Percentiles rank a stretch among this genome's conserved stretches.
Conservation (phyloP, 2,888 invertebrate genomes). For the Aleiodes leptofemur region DNA sequence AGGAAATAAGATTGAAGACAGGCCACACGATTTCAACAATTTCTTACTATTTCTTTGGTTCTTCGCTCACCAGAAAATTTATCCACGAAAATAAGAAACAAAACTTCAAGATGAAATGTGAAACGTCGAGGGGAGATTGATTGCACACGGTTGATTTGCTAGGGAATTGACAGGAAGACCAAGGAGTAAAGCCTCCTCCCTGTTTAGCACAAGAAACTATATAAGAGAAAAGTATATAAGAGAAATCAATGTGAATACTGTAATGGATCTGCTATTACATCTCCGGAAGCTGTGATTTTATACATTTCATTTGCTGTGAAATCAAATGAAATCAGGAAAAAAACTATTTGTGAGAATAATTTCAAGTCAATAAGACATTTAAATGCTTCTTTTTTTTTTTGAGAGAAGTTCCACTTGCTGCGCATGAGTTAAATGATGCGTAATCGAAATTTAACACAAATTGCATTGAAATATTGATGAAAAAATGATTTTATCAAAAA, state of each 20-base stretch:
- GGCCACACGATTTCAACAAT: neutral
- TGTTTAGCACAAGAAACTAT: conserved; percentile 40
- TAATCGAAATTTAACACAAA: too few species aligned
- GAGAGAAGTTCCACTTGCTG: too few species aligned
- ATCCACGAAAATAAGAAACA: conserved; percentile 5
- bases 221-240: conserved; percentile 30
- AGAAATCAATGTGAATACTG: conserved; percentile 14
- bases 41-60: too few species aligned
- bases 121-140: conserved; percentile 58
- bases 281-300: conserved; percentile 1
- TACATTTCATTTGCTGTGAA: neutral
- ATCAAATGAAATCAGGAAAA: too few species aligned
- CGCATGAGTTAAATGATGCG: too few species aligned
- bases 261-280: neutral
- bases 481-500: too few species aligned
- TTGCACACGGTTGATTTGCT: conserved; percentile 53
- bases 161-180: conserved; percentile 41
- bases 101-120: conserved; percentile 56
- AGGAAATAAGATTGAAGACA: neutral
- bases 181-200: conserved; percentile 2
- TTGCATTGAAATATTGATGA: too few species aligned
- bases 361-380: too few species aligned
- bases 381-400: neutral
- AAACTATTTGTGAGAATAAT: too few species aligned
- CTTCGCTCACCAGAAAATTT: neutral